Percentiles rank a stretch among this genome's conserved stretches.
phyloP scores from a whole-genome alignment of 2,113 vertebrate genomes.

The Terrapene triunguis region DNA sequence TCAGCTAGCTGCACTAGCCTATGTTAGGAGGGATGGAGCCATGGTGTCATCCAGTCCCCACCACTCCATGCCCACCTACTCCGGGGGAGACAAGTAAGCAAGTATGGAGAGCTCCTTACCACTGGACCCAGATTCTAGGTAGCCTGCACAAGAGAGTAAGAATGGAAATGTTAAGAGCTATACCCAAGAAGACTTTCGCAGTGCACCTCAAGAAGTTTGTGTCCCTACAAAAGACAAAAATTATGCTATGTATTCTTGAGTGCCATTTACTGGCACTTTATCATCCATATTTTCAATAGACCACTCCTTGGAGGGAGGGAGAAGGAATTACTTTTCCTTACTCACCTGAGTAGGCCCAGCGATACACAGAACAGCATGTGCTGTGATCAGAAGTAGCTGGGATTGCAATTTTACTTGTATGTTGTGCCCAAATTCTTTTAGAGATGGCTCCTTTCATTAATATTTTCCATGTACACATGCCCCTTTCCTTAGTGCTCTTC shows the following conservation, averaged over 20 bases:
- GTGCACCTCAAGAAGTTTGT: background rate
- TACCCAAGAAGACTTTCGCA: rapidly evolving
- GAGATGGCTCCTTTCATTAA: background rate
- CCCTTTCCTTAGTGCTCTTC: background rate
- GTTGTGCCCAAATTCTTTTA: no score
- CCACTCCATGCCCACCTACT: background rate
- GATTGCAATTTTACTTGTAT: no score
- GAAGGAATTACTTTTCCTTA: no score
- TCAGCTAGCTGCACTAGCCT: rapidly evolving
- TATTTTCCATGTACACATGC: background rate
- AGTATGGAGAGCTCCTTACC: rapidly evolving
- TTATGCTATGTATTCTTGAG: rapidly evolving
- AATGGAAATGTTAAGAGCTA: rapidly evolving
- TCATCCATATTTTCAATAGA: background rate
- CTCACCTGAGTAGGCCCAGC: no score
- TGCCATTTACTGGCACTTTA: background rate
- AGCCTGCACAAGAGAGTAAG: background rate
- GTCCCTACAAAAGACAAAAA: background rate
- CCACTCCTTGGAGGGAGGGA: no score
- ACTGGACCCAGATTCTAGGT: rapidly evolving
- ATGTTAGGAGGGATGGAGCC: rapidly evolving
- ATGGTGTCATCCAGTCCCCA: background rate
- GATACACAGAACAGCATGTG: no score
- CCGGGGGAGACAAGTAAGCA: rapidly evolving
- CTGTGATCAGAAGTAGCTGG: no score